Evolutionary conservation across 2,113 vertebrate genomes (phyloP), one percentile per base, ranked within the genome.

Genomic region (Epinephelus lanceolatus): DNA sequence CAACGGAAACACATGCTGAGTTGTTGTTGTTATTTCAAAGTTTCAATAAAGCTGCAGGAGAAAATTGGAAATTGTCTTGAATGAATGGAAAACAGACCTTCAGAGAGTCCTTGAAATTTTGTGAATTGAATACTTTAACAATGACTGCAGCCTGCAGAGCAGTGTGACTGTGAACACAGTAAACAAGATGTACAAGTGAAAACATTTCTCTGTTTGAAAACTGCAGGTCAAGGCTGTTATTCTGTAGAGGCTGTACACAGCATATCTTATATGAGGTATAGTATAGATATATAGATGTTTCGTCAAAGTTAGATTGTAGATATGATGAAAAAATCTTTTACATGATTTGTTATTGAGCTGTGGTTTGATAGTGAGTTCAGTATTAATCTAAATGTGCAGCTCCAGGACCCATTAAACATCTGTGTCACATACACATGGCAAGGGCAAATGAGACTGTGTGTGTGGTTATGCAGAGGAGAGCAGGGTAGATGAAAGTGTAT

Each of bases 331-430:
- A 49, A 49, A 5, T 45, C 15, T 23, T 37, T 49, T 19, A 21
- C 15, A 65, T 27, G 23, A 17, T 53, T 72, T 37, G 21, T 51
- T 8, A 49, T 21, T 42, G 45, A 47, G 49, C 56, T 40, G 63
- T 57, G 9, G 5, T 30, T 27, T 3, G 60, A 73, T 10, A n/a
- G 37, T 2, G 27, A 61, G 27, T 4, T 65, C 4, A 33, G 49
- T 7, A 30, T 80, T 71, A 42, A 69, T 76, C 19, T 76, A 23
- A 70, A 37, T 65, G 52, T 57, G 66, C 12, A 30, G 59, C 42
- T 71, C 25, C 10, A 61, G 42, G n/a, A 40, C 40, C 57, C 40
- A 52, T 78, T 60, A 33, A 72, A 45, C 21, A 17, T 68, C 27
- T 67, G 61, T 53, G 30, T 78, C 25, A 40, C 1, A 40, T 30